Conservation (phyloP, 2,888 invertebrate genomes). For the Ormia ochracea region DNA sequence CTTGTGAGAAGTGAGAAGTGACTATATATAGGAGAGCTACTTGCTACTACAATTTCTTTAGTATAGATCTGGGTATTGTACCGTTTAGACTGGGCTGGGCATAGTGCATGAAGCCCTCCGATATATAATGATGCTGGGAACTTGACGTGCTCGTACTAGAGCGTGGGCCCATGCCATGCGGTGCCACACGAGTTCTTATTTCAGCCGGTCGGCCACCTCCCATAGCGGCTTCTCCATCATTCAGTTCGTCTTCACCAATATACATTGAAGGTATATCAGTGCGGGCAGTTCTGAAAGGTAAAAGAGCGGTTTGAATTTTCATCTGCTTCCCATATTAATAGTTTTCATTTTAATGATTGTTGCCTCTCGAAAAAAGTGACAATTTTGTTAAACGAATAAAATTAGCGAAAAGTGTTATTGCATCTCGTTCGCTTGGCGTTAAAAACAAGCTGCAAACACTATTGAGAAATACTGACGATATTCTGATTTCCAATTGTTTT, state of each 20-base stretch:
- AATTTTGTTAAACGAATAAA: too few relatives aligned
- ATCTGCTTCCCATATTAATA: too few relatives aligned
- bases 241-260: constrained; percentile 77
- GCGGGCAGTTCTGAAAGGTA: constrained; percentile 73
- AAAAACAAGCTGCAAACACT: too few relatives aligned
- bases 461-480: too few relatives aligned
- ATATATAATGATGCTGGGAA: constrained; percentile 76
- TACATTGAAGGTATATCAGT: constrained; percentile 78
- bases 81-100: constrained; percentile 78
- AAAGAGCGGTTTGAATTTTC: not conserved
- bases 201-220: constrained; percentile 70
- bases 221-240: constrained; percentile 74
- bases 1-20: not conserved
- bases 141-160: constrained; percentile 67
- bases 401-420: too few relatives aligned
- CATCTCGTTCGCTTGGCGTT: too few relatives aligned
- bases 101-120: constrained; percentile 77
- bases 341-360: too few relatives aligned
- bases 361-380: too few relatives aligned
- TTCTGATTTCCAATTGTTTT: too few relatives aligned
- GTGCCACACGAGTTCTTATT: constrained; percentile 70
- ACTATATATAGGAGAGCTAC: constrained; percentile 7
- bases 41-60: constrained; percentile 73
- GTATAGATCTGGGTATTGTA: constrained; percentile 77
- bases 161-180: constrained; percentile 65